Conservation (phyloP, 2,888 invertebrate genomes). For the Sturmia bella region DNA sequence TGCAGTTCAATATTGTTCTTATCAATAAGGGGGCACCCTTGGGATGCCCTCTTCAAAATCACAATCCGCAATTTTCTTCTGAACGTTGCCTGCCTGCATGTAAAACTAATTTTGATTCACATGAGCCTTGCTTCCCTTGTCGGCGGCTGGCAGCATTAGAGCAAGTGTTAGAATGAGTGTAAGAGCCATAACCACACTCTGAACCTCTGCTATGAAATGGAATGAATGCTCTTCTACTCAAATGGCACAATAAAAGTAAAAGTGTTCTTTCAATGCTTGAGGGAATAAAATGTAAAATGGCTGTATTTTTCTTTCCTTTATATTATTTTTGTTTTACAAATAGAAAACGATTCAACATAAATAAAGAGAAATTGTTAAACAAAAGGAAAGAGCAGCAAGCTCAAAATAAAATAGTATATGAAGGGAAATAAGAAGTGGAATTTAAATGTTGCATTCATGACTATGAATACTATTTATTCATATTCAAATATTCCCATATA, state of each 20-base stretch:
- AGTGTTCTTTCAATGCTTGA: slow-evolving; percentile 61
- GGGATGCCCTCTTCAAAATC: background rate
- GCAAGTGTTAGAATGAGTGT: slow-evolving; percentile 22
- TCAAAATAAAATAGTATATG: background rate
- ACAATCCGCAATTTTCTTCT: slow-evolving; percentile 1
- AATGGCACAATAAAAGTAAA: slow-evolving; percentile 65
- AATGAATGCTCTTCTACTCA: slow-evolving; percentile 41
- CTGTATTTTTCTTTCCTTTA: slow-evolving; percentile 20
- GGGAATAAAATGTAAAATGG: slow-evolving; percentile 58
- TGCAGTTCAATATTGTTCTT: background rate
- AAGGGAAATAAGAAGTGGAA: slow-evolving; percentile 48
- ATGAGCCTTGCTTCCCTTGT: slow-evolving; percentile 37
- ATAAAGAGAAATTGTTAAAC: slow-evolving; percentile 44
- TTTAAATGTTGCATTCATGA: slow-evolving; percentile 64
- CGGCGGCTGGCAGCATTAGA: background rate
- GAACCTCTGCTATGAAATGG: slow-evolving; percentile 50
- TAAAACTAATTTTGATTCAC: slow-evolving; percentile 17
- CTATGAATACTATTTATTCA: slow-evolving; percentile 53
- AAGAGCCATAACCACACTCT: slow-evolving; percentile 39
- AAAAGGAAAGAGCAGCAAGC: slow-evolving; percentile 36
- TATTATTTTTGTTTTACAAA: slow-evolving; percentile 17
- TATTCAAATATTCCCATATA: background rate
- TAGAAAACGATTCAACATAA: slow-evolving; percentile 56
- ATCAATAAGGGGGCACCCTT: background rate
- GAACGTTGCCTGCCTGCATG: slow-evolving; percentile 9